A percentile compares a stretch with the other conserved stretches of the same genome.
phyloP scores from a whole-genome alignment of 2,113 vertebrate genomes.

The Falco punctatus region DNA sequence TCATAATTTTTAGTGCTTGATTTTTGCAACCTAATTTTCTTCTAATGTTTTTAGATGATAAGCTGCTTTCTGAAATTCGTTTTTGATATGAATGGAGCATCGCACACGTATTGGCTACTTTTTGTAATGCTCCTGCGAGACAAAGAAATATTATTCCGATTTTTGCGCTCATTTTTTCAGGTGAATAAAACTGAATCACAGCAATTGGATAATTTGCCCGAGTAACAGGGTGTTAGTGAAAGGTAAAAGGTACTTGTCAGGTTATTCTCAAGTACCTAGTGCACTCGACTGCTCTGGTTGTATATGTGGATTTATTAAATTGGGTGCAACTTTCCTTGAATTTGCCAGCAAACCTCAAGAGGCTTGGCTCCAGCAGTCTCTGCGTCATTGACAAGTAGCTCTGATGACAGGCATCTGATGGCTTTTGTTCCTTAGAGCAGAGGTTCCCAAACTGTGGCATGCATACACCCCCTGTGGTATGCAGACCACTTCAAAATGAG shows the following conservation, averaged over 20 bases:
- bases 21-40: not conserved
- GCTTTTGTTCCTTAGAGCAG: not conserved
- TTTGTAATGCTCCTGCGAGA: not conserved
- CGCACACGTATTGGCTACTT: not conserved
- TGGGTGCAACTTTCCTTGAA: not conserved
- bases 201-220: not conserved
- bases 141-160: not conserved
- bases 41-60: not conserved
- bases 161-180: not conserved
- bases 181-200: not conserved
- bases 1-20: not conserved
- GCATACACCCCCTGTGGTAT: rapidly evolving
- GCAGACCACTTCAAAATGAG: not conserved
- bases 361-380: not conserved
- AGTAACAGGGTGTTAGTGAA: not conserved
- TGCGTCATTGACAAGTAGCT: not conserved
- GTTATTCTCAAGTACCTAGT: not conserved
- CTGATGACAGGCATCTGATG: not conserved
- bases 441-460: not conserved
- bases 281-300: not conserved
- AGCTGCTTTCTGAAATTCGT: not conserved
- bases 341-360: not conserved
- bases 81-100: not conserved
- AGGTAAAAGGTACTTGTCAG: not conserved
- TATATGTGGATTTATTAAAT: not conserved